Evolutionary conservation across 1,140 invertebrate genomes (phyloP).

Genomic region (Elymnias hypermnestra): DNA sequence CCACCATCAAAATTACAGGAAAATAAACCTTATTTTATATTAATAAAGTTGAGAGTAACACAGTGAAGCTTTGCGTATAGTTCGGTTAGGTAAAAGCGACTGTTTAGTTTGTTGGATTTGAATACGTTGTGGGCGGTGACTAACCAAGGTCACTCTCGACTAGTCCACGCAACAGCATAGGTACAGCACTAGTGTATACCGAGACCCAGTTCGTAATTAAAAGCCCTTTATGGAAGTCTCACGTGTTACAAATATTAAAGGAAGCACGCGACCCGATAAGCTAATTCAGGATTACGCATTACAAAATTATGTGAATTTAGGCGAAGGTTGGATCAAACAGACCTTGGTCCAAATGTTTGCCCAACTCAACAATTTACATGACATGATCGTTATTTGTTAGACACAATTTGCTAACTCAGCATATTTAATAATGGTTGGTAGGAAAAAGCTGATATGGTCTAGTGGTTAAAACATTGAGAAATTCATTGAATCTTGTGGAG

Average conservation of each 20-base stretch:
- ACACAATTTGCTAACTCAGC: too few species aligned
- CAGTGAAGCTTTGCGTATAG: conserved; percentile 38
- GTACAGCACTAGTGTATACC: conserved; percentile 46
- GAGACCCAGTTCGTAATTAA: conserved; percentile 42
- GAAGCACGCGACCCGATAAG: conserved; percentile 44
- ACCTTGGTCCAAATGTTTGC: conserved; percentile 37
- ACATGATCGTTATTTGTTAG: conserved; percentile 7
- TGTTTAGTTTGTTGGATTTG: conserved; percentile 66
- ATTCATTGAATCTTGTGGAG: too few species aligned
- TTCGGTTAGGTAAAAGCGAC: conserved; percentile 43
- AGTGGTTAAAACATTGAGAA: too few species aligned
- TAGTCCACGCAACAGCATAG: conserved; percentile 57
- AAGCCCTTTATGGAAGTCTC: conserved; percentile 41
- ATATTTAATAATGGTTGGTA: too few species aligned
- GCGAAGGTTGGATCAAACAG: conserved; percentile 33
- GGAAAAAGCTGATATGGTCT: too few species aligned
- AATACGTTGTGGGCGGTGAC: conserved; percentile 39
- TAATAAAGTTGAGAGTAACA: conserved; percentile 30
- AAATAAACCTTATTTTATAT: conserved; percentile 26
- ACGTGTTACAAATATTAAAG: conserved; percentile 53
- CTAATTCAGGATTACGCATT: conserved; percentile 51
- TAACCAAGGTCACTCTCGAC: conserved; percentile 59
- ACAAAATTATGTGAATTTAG: conserved; percentile 41
- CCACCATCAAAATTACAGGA: conserved; percentile 11
- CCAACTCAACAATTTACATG: conserved; percentile 1